Evolutionary conservation across 1,140 invertebrate genomes (phyloP), one percentile per base, ranked within the genome.

Genomic region (Drosophila insularis): DNA sequence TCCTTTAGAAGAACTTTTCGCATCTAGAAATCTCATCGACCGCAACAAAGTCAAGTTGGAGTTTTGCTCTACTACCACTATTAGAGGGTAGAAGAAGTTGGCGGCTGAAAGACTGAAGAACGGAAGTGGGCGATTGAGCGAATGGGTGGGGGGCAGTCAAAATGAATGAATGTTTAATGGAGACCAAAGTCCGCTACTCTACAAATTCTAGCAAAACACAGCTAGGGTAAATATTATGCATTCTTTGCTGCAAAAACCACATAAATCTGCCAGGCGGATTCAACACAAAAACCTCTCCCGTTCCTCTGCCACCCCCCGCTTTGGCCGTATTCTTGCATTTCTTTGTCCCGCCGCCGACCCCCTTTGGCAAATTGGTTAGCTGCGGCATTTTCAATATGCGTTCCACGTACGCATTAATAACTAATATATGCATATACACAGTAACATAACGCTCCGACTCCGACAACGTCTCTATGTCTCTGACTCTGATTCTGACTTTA

Each of bases 361-460:
- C 27, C 31, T 7, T 59, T 71, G 74, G 82, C 76, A 82, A 68
- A 76, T 75, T 75, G 63, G 79, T 66, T 72, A 76, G 68, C 60
- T 86, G 74, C 82, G 78, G 70, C 81, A 66, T 81, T 86, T 87
- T 86, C 82, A 86, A 86, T 86, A 86, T 87, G 84, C 82, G 79
- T 73, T 89, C 43, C 82, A 87, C 82, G 82, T 87, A 89, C 82
- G 84, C 82, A 87, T 87, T 87, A 87, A 89, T 89, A 87, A 87
- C 82, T 87, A 87, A 89, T 87, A 86, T 86, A 86, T 86, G 81
- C 81, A 87, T 86, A 86, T 81, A 87, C 82, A 81, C 82, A 81
- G 81, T 85, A 80, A 67, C 78, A 78, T 67, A 74, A 50, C 68
- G 59, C 8, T 50, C 19, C 37, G 17, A 60, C 31, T 23, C 60